phyloP scores from a whole-genome alignment of 2,888 invertebrate genomes.

The Chesias legatella region DNA sequence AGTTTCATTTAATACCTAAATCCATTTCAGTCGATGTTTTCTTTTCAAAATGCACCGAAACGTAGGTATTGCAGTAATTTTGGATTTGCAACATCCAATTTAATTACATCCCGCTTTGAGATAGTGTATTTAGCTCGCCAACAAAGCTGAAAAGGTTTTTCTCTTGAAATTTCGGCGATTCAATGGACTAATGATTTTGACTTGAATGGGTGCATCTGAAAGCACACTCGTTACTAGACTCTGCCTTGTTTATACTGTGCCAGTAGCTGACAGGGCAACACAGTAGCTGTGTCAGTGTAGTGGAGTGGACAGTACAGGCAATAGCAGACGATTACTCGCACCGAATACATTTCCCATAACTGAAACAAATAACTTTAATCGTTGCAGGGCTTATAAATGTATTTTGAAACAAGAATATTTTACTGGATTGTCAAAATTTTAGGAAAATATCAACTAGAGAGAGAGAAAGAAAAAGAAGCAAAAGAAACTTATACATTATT shows the following conservation, averaged over 20 bases:
- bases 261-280: constrained; percentile 3
- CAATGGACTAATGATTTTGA: constrained; percentile 66
- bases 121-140: constrained; percentile 12
- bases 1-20: too few species aligned
- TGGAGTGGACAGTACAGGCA: too few species aligned
- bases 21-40: too few species aligned
- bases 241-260: constrained; percentile 22
- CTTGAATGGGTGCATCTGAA: constrained; percentile 56
- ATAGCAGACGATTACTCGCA: too few species aligned
- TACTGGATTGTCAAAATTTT: too few species aligned
- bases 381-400: too few species aligned
- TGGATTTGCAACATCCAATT: constrained; percentile 27
- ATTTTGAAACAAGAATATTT: too few species aligned
- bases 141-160: constrained; percentile 8
- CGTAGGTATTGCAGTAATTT: constrained; percentile 22
- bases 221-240: constrained; percentile 51
- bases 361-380: too few species aligned
- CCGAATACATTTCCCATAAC: too few species aligned
- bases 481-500: too few species aligned
- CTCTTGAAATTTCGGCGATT: constrained; percentile 64
- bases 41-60: constrained; percentile 16
- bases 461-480: too few species aligned
- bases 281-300: neutral
- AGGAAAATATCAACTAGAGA: too few species aligned
- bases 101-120: constrained; percentile 25